These are phyloP conservation scores for Philereme transversata DNA, from an alignment of 2,888 invertebrate species.

Conservation along the genomic window DNA sequence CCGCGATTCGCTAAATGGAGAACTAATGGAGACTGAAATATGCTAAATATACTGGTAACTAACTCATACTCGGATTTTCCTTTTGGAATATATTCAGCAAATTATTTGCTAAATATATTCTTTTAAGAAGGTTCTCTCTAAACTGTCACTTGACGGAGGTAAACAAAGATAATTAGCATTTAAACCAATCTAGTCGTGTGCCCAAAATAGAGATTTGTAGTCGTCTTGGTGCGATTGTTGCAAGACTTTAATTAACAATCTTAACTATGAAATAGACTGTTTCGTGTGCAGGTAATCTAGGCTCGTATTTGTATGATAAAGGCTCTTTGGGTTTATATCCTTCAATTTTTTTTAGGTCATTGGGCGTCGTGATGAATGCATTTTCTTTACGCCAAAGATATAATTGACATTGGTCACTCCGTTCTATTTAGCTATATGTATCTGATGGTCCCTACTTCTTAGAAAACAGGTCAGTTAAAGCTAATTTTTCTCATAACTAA, in stretches of 20 bases:
- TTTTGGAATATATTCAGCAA: not conserved
- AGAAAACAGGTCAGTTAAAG: not conserved
- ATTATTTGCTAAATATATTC: too few relatives aligned
- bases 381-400: too few relatives aligned
- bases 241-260: slow-evolving; percentile 25
- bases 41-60: slow-evolving; percentile 6
- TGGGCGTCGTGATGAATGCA: too few relatives aligned
- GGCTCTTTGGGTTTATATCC: too few relatives aligned
- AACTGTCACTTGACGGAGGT: slow-evolving; percentile 36
- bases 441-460: not conserved
- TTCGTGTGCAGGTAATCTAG: not conserved
- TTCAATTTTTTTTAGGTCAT: too few relatives aligned
- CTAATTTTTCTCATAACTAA: not conserved
- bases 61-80: not conserved
- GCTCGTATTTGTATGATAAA: not conserved
- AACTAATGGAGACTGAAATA: slow-evolving; percentile 44
- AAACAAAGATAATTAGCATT: slow-evolving; percentile 17
- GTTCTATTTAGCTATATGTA: too few relatives aligned
- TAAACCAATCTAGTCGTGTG: slow-evolving; percentile 39
- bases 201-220: slow-evolving; percentile 10
- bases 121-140: too few relatives aligned
- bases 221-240: slow-evolving; percentile 14
- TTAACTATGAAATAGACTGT: not conserved
- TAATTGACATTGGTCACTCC: too few relatives aligned
- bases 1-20: slow-evolving; percentile 41